Percentiles rank a stretch among this genome's conserved stretches.
These are phyloP conservation scores for Melikaiella ostensackeni DNA, from an alignment of 2,888 invertebrate genomes.

Conservation along the genomic window DNA sequence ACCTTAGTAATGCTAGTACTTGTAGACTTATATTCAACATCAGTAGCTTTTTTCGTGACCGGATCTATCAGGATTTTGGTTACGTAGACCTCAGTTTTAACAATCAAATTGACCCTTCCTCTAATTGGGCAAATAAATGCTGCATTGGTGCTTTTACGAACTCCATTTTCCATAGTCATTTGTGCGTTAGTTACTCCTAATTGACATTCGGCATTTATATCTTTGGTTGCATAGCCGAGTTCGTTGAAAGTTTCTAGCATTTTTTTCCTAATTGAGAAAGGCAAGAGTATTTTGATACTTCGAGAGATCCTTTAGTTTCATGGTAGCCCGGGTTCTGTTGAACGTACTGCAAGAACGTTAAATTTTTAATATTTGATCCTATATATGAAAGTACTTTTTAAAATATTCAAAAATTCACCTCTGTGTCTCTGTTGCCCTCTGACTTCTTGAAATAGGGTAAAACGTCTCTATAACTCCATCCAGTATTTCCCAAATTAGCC, in stretches of 20 bases:
- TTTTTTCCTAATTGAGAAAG: too few relatives aligned
- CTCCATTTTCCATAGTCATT: constrained; percentile 79
- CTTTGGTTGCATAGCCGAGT: constrained; percentile 51
- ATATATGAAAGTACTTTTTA: too few relatives aligned
- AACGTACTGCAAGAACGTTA: too few relatives aligned
- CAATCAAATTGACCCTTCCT: constrained; percentile 49
- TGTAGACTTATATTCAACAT: constrained; percentile 69
- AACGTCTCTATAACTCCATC: too few relatives aligned
- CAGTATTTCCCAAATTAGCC: constrained; percentile 85
- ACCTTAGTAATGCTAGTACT: constrained; percentile 67
- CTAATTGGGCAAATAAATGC: too few relatives aligned
- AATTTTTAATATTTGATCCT: too few relatives aligned
- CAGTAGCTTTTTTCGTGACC: constrained; percentile 70
- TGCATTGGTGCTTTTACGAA: too few relatives aligned
- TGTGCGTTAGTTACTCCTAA: background rate
- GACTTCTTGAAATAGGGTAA: too few relatives aligned
- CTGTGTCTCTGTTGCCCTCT: too few relatives aligned
- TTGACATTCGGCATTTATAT: constrained; percentile 8
- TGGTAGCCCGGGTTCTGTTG: constrained; percentile 57
- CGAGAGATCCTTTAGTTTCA: too few relatives aligned
- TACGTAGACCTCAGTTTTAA: constrained; percentile 77
- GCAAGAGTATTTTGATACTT: constrained; percentile 48
- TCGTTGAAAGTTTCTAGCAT: too few relatives aligned
- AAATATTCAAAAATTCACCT: too few relatives aligned
- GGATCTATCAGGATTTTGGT: constrained; percentile 78